These are phyloP conservation scores for Theretra japonica DNA, from an alignment of 2,888 invertebrate species.

Conservation along the genomic window DNA sequence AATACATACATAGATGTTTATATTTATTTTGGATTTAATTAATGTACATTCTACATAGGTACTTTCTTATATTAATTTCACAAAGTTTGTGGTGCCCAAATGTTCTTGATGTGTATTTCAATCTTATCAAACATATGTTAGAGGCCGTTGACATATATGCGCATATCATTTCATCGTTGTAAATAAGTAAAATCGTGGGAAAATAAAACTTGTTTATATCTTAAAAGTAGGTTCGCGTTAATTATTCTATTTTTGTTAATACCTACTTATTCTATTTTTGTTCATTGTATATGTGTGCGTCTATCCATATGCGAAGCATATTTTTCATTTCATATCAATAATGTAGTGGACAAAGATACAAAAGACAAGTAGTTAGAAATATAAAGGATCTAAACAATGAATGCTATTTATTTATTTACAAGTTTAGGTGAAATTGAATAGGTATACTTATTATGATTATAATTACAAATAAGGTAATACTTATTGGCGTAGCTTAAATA, in stretches of 20 bases:
- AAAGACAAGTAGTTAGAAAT: no score
- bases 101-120: slow-evolving; percentile 1
- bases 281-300: no score
- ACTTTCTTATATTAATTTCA: neutral
- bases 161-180: slow-evolving; percentile 22
- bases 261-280: neutral
- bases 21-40: slow-evolving; percentile 30
- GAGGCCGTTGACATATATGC: slow-evolving; percentile 29
- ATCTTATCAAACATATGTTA: slow-evolving; percentile 24
- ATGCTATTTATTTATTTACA: no score
- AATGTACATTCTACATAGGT: neutral
- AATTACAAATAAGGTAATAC: no score
- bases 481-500: no score
- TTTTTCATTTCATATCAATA: no score
- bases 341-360: no score
- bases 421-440: no score
- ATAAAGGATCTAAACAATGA: no score
- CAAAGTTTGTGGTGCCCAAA: neutral
- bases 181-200: slow-evolving; percentile 10
- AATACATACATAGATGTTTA: neutral
- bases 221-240: neutral
- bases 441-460: no score
- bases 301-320: no score
- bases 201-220: slow-evolving; percentile 13
- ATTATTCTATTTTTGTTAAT: slow-evolving; percentile 9